phyloP scores from a whole-genome alignment of 1,140 invertebrate species.

The Hyposmocoma kahamanoa region DNA sequence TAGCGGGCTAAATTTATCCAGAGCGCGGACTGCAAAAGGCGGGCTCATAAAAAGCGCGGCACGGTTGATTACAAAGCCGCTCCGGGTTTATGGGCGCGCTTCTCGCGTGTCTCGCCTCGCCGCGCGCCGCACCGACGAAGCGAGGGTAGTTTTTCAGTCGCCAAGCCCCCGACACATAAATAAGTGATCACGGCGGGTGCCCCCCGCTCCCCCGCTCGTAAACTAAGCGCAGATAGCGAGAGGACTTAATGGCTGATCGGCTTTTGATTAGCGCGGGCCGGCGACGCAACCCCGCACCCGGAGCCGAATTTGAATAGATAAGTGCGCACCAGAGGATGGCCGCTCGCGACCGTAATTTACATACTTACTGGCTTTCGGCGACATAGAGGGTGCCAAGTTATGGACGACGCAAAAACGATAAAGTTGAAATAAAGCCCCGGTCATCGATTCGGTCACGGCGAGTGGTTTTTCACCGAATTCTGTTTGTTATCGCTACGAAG shows the following conservation, averaged over 20 bases:
- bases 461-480: conserved; percentile 49
- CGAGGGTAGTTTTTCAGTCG: conserved; percentile 63
- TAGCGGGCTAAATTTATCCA: conserved; percentile 54
- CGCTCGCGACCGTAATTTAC: conserved; percentile 68
- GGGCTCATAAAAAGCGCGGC: conserved; percentile 62
- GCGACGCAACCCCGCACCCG: conserved; percentile 55
- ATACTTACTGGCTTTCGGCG: conserved; percentile 69
- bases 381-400: conserved; percentile 60
- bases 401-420: conserved; percentile 65
- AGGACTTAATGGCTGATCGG: conserved; percentile 72
- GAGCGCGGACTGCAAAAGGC: conserved; percentile 46
- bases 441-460: conserved; percentile 52
- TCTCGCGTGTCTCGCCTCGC: conserved; percentile 17
- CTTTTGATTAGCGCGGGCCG: conserved; percentile 70
- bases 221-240: conserved; percentile 67
- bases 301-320: conserved; percentile 70
- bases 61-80: conserved; percentile 62
- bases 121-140: conserved; percentile 17
- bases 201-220: conserved; percentile 46
- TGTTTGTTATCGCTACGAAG: conserved; percentile 52
- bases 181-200: conserved; percentile 50
- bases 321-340: conserved; percentile 63
- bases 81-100: conserved; percentile 41
- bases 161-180: conserved; percentile 51
- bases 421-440: conserved; percentile 66